Conservation (phyloP, 2,888 invertebrate species). For the Mesorhabditis spiculigera region DNA sequence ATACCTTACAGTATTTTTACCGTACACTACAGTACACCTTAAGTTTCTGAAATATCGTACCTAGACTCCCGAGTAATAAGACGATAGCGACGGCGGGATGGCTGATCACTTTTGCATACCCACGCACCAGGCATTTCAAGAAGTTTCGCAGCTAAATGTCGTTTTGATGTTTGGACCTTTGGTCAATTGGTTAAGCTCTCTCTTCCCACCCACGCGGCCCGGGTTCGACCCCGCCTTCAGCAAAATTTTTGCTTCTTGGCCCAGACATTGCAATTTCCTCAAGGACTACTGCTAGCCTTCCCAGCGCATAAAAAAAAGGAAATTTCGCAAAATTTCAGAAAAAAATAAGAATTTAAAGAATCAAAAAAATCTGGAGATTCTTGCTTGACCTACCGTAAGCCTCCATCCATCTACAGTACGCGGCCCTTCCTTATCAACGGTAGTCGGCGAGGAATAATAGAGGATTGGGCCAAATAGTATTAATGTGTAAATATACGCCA, state of each 20-base stretch:
- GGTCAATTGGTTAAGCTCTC: no score
- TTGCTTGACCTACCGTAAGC: conserved; percentile 8
- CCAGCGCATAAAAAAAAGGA: no score
- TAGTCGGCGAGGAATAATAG: conserved; percentile 19
- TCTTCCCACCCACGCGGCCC: no score
- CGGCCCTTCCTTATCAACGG: not conserved
- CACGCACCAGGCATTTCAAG: not conserved
- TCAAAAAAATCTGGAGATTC: no score
- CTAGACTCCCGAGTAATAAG: not conserved
- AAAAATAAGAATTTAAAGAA: no score
- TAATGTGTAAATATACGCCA: conserved; percentile 54
- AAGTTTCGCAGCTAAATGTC: not conserved
- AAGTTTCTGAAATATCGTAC: not conserved
- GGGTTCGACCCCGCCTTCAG: no score
- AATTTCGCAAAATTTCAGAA: no score
- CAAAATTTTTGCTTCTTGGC: no score
- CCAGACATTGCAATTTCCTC: no score
- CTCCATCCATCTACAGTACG: conserved; percentile 9
- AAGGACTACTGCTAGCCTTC: no score
- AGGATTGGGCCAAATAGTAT: conserved; percentile 44
- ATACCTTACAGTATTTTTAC: not conserved
- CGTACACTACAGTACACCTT: no score
- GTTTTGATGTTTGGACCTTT: no score
- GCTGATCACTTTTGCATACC: conserved; percentile 4
- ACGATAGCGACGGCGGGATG: not conserved